Evolutionary conservation across 1,140 invertebrate genomes (phyloP).

Genomic region (Zeugodacus cucurbitae): DNA sequence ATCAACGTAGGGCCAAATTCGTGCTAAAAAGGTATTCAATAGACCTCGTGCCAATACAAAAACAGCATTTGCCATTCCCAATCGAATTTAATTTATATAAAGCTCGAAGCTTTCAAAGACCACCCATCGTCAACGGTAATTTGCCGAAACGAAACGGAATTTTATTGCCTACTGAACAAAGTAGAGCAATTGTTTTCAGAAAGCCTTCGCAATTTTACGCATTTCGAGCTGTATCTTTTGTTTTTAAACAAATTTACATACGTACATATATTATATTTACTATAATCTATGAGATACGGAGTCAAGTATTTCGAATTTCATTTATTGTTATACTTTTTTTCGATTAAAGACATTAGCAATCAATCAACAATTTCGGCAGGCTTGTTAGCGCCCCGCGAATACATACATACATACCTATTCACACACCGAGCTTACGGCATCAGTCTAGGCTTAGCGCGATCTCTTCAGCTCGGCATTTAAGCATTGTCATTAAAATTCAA

Average conservation of each 20-base stretch:
- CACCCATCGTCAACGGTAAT: neutral
- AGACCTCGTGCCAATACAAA: too few relatives aligned
- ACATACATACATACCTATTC: neutral
- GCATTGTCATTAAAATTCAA: constrained; percentile 64
- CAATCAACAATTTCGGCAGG: constrained; percentile 1
- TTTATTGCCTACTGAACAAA: neutral
- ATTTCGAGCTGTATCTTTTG: neutral
- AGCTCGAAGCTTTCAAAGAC: neutral
- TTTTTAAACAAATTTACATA: neutral
- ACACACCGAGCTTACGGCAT: neutral
- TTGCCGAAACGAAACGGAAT: neutral
- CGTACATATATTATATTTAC: neutral
- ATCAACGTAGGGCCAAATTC: too few relatives aligned
- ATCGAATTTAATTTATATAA: neutral
- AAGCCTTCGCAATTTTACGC: neutral
- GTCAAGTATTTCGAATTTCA: neutral
- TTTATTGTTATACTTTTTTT: neutral
- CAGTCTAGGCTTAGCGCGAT: neutral
- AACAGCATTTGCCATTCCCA: neutral
- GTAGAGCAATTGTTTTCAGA: neutral
- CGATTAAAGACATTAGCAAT: neutral
- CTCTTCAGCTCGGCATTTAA: constrained; percentile 43
- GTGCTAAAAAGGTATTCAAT: too few relatives aligned
- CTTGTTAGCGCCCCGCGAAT: neutral
- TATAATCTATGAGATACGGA: neutral